Percentiles rank a stretch among this genome's conserved stretches.
Conservation (phyloP, 2,797 vertebrate genomes). For the Gephyroberyx darwinii region DNA sequence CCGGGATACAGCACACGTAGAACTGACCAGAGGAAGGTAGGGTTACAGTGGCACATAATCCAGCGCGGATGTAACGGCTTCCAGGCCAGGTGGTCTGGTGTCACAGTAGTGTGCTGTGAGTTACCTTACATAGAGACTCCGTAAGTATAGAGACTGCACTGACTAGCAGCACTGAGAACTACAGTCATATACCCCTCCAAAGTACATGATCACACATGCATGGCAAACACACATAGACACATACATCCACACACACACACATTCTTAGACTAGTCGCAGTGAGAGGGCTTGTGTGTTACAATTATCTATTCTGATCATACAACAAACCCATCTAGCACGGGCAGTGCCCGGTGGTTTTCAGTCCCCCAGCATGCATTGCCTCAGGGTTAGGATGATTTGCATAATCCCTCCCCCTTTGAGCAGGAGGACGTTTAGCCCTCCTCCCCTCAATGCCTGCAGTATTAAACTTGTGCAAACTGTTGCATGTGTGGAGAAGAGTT, state of each 20-base stretch:
- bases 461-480: slow-evolving; percentile 83
- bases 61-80: slow-evolving; percentile 52
- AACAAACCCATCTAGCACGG: slow-evolving; percentile 49
- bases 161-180: slow-evolving; percentile 72
- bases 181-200: slow-evolving; percentile 56
- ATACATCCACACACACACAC: slow-evolving; percentile 37
- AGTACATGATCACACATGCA: slow-evolving; percentile 61
- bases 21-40: slow-evolving; percentile 43
- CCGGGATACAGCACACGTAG: slow-evolving; percentile 61
- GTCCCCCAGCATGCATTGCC: slow-evolving; percentile 75
- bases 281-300: slow-evolving; percentile 43
- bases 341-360: slow-evolving; percentile 54
- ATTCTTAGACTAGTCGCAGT: slow-evolving; percentile 35
- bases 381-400: slow-evolving; percentile 69
- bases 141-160: slow-evolving; percentile 73
- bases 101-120: slow-evolving; percentile 63
- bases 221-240: slow-evolving; percentile 33
- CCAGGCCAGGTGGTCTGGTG: slow-evolving; percentile 49
- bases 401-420: slow-evolving; percentile 61
- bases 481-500: slow-evolving; percentile 81
- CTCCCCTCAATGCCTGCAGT: slow-evolving; percentile 79
- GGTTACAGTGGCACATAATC: slow-evolving; percentile 68
- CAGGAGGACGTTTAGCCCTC: slow-evolving; percentile 60
- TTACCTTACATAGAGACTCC: slow-evolving; percentile 59
- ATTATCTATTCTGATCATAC: slow-evolving; percentile 42